Conservation (phyloP, 1,140 invertebrate species). For the Stratiolaelaps scimitus region DNA sequence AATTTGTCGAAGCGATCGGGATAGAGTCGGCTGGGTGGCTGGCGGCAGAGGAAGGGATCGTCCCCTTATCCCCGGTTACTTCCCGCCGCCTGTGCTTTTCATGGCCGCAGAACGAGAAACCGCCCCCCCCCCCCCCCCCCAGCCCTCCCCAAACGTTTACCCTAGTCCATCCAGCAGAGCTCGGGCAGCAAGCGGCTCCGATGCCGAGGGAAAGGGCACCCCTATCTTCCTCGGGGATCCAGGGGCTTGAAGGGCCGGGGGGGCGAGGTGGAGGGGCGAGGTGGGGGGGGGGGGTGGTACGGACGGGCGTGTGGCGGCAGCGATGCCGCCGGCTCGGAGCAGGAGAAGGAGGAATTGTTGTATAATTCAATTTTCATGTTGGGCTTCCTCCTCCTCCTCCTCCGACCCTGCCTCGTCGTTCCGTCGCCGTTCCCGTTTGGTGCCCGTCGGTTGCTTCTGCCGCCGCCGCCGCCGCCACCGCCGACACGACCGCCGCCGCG, state of each 20-base stretch:
- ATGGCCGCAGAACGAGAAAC: neutral
- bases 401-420: too few species aligned
- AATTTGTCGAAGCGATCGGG: slow-evolving; percentile 12
- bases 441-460: too few species aligned
- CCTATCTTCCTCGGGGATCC: too few species aligned
- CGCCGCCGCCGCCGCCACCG: too few species aligned
- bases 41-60: neutral
- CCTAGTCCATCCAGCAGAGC: too few species aligned
- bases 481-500: too few species aligned
- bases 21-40: neutral
- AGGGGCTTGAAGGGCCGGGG: too few species aligned
- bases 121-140: neutral
- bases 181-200: too few species aligned
- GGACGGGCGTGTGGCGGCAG: neutral
- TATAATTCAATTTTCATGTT: slow-evolving; percentile 29
- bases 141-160: neutral
- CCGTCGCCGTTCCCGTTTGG: too few species aligned
- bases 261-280: neutral
- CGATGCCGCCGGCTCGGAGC: neutral
- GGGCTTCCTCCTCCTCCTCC: neutral
- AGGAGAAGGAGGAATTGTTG: neutral
- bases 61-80: neutral
- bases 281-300: neutral
- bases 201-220: too few species aligned
- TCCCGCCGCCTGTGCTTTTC: too few species aligned